phyloP scores from a whole-genome alignment of 2,888 invertebrate genomes.

The Cremastinae sp. region DNA sequence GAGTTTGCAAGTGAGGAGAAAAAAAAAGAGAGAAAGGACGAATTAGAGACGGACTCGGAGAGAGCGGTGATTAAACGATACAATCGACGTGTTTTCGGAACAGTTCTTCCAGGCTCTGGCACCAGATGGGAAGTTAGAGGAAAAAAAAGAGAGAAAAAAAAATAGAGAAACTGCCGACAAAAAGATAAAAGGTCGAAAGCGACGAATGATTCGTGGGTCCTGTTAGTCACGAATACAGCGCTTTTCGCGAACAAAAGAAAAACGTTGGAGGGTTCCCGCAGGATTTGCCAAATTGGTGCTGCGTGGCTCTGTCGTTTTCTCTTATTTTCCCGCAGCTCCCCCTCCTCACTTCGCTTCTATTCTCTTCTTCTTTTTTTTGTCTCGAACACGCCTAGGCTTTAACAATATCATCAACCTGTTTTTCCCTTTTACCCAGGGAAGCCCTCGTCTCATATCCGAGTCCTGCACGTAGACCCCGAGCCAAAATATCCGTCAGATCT shows the following conservation, averaged over 20 bases:
- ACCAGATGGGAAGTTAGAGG: not conserved
- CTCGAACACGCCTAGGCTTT: constrained; percentile 43
- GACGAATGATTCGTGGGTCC: constrained; percentile 4
- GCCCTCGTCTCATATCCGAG: not conserved
- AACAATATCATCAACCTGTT: constrained; percentile 58
- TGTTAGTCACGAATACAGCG: constrained; percentile 16
- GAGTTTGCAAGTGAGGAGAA: constrained; percentile 2
- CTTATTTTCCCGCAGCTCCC: constrained; percentile 1
- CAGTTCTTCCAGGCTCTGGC: constrained; percentile 10
- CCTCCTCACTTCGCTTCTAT: too few species aligned
- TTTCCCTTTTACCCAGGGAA: not conserved
- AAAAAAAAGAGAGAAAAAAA: not conserved
- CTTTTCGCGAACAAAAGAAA: constrained; percentile 54
- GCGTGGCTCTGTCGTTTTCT: constrained; percentile 2
- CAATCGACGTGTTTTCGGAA: constrained; percentile 46
- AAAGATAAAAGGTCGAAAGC: constrained; percentile 32
- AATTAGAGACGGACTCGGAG: constrained; percentile 28
- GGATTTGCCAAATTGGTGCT: constrained; percentile 57
- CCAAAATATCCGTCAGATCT: constrained; percentile 30
- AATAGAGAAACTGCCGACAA: not conserved
- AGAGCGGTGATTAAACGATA: constrained; percentile 56
- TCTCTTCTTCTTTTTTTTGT: constrained; percentile 7
- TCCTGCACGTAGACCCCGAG: not conserved
- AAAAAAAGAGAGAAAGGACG: constrained; percentile 27
- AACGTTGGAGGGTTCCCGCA: constrained; percentile 47